These are phyloP conservation scores for Ptyas mucosa DNA, from an alignment of 2,113 vertebrate genomes.

Conservation along the genomic window DNA sequence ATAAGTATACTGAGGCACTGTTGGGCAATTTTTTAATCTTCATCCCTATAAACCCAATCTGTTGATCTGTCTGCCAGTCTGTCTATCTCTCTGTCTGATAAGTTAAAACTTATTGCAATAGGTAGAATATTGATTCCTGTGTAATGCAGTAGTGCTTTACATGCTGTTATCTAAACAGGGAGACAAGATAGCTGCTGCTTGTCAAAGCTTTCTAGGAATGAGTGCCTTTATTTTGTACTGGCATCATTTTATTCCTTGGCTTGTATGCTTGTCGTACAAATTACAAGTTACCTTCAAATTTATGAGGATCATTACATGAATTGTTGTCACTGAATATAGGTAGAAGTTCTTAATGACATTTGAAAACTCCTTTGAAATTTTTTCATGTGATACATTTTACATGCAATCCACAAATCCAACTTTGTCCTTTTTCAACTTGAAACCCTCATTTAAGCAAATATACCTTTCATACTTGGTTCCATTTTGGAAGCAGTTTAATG, in stretches of 20 bases:
- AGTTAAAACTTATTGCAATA: constrained; percentile 36
- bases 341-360: neutral
- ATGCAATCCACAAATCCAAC: neutral
- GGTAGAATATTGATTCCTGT: constrained; percentile 20
- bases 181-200: constrained; percentile 39
- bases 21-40: neutral
- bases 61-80: neutral
- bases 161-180: constrained; percentile 42
- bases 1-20: neutral
- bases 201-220: constrained; percentile 39
- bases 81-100: neutral
- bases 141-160: constrained; percentile 43
- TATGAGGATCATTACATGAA: neutral
- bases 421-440: neutral
- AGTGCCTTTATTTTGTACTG: constrained; percentile 22
- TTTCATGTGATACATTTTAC: neutral
- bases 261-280: neutral
- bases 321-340: neutral
- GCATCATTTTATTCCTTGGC: neutral
- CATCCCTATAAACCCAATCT: neutral
- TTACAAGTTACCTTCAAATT: neutral
- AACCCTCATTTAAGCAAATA: neutral
- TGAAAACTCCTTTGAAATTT: neutral
- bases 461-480: neutral
- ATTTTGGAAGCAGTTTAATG: neutral